A percentile compares a stretch with the other conserved stretches of the same genome.
Evolutionary conservation across 2,888 invertebrate species (phyloP).

Genomic region (Muscina levida): DNA sequence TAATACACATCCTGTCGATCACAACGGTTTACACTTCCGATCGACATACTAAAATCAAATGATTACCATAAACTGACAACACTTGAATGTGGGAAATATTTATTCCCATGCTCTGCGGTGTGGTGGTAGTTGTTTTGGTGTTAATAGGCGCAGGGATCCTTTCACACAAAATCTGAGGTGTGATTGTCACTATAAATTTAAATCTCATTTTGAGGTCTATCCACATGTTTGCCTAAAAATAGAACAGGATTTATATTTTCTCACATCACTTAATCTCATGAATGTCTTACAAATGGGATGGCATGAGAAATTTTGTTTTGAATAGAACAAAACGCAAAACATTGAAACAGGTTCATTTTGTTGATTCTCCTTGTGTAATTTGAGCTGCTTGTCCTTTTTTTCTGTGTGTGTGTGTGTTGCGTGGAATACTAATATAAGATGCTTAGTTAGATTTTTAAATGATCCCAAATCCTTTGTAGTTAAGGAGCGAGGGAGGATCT

Average conservation of each 20-base stretch:
- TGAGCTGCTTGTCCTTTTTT: conserved; percentile 48
- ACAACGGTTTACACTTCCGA: conserved; percentile 44
- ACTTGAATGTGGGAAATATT: conserved; percentile 51
- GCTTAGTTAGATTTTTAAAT: conserved; percentile 13
- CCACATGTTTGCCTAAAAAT: background rate
- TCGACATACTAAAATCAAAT: background rate
- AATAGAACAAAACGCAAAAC: conserved; percentile 7
- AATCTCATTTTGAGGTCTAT: conserved; percentile 33
- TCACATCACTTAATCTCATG: background rate
- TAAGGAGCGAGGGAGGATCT: conserved; percentile 8
- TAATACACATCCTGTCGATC: conserved; percentile 43
- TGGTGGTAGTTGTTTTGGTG: conserved; percentile 13
- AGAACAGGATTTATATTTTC: conserved; percentile 1
- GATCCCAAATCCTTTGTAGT: background rate
- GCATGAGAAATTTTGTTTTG: background rate
- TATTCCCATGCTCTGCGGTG: background rate
- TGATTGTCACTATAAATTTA: conserved; percentile 44
- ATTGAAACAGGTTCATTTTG: conserved; percentile 57
- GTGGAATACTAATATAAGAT: background rate
- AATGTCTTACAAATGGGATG: background rate
- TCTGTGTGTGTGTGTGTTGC: conserved; percentile 1
- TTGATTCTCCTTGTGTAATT: conserved; percentile 35
- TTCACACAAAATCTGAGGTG: conserved; percentile 31
- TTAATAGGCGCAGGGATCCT: conserved; percentile 28
- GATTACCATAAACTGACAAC: conserved; percentile 16